A percentile compares a stretch with the other conserved stretches of the same genome.
These are phyloP conservation scores for Taurulus bubalis DNA, from an alignment of 2,113 vertebrate genomes.

Conservation along the genomic window DNA sequence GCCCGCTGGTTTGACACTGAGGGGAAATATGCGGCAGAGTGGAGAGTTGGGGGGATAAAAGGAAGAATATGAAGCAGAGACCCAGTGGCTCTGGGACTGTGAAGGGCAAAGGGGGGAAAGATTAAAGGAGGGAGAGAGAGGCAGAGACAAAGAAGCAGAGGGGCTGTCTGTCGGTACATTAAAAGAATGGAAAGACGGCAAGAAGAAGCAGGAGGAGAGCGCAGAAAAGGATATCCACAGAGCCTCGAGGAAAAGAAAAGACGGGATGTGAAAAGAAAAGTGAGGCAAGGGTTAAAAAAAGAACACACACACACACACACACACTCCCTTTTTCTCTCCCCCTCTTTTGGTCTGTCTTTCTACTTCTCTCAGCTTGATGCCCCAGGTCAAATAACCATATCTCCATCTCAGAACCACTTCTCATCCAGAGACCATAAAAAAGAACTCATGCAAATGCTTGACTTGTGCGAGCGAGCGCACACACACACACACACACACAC, in stretches of 20 bases:
- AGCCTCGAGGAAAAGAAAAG: constrained; percentile 53
- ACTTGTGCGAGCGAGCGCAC: constrained; percentile 21
- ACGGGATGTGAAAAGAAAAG: constrained; percentile 42
- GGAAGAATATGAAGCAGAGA: constrained; percentile 31
- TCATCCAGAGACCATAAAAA: constrained; percentile 59
- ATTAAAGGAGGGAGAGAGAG: constrained; percentile 47
- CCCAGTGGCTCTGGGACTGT: constrained; percentile 30
- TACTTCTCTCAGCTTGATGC: constrained; percentile 66
- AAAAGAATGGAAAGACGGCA: constrained; percentile 28
- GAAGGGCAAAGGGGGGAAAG: constrained; percentile 46
- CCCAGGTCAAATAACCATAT: constrained; percentile 78
- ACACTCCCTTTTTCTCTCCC: constrained; percentile 29
- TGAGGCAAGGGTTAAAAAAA: constrained; percentile 59
- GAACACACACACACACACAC: constrained; percentile 5
- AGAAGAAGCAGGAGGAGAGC: constrained; percentile 21
- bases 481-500: constrained; percentile 17
- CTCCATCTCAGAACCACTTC: constrained; percentile 74
- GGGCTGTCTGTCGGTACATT: constrained; percentile 30
- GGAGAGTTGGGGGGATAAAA: constrained; percentile 32
- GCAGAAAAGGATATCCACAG: constrained; percentile 35
- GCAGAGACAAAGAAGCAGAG: constrained; percentile 31
- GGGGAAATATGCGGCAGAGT: constrained; percentile 31
- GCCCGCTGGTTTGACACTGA: constrained; percentile 44
- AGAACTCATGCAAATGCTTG: constrained; percentile 50
- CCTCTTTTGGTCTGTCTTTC: constrained; percentile 65